Percentiles rank a stretch among this genome's conserved stretches.
Evolutionary conservation across 2,797 vertebrate genomes (phyloP).

Genomic region (Numenius phaeopus): DNA sequence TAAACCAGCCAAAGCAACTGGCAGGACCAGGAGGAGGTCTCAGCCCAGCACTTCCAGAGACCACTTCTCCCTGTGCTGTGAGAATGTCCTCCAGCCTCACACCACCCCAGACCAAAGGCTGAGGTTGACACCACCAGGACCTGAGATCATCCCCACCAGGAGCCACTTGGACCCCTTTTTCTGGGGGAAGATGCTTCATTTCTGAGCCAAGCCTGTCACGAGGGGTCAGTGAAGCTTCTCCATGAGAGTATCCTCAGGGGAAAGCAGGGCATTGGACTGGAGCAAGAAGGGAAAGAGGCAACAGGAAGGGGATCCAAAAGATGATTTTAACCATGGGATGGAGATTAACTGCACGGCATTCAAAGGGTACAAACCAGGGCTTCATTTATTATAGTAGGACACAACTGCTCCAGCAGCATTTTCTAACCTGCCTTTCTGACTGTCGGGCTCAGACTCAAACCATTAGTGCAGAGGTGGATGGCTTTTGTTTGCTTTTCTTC

Average conservation of each 20-base stretch:
- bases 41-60: neutral
- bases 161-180: accelerated
- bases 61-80: neutral
- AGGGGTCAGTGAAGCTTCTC: neutral
- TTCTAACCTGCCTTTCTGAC: neutral
- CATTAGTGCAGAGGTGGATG: neutral
- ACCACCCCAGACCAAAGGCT: neutral
- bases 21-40: neutral
- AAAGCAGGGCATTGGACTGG: neutral
- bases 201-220: neutral
- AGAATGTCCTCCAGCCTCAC: neutral
- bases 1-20: neutral
- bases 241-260: neutral
- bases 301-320: neutral
- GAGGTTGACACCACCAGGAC: neutral
- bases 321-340: neutral
- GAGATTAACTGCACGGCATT: neutral
- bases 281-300: neutral
- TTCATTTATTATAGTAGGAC: neutral
- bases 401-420: neutral
- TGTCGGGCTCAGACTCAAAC: neutral
- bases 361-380: neutral
- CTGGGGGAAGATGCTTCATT: accelerated
- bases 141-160: accelerated
- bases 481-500: constrained; percentile 39